These are phyloP conservation scores for Dasysyrphus tricinctus DNA, from an alignment of 2,888 invertebrate genomes.

Conservation along the genomic window DNA sequence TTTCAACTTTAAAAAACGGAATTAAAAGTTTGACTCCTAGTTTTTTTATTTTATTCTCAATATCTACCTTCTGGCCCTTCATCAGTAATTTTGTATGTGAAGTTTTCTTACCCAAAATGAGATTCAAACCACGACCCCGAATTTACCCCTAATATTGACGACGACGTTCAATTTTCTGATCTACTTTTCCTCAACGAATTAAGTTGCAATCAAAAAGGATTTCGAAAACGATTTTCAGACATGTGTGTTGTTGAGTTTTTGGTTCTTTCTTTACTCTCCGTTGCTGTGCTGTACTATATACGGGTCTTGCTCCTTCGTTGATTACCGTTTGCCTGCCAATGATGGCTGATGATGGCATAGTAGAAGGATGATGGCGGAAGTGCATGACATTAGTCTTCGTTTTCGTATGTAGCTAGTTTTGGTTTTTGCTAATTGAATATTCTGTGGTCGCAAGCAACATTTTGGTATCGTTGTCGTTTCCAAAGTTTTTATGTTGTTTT, in stretches of 20 bases:
- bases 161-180: neutral
- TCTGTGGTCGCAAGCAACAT: conserved; percentile 56
- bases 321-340: conserved; percentile 6
- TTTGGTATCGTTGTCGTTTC: conserved; percentile 33
- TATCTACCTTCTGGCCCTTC: neutral
- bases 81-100: conserved; percentile 17
- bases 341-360: neutral
- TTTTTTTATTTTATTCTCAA: no score
- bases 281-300: neutral
- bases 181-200: conserved; percentile 53
- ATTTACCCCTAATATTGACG: neutral
- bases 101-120: conserved; percentile 29
- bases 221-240: conserved; percentile 68
- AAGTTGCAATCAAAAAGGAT: conserved; percentile 70
- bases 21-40: conserved; percentile 61
- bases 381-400: conserved; percentile 38
- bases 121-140: conserved; percentile 38
- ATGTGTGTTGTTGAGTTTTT: conserved; percentile 67
- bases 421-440: conserved; percentile 70
- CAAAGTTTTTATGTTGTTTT: neutral
- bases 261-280: neutral
- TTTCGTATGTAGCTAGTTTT: conserved; percentile 21
- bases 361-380: neutral
- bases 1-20: conserved; percentile 66
- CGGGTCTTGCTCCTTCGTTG: neutral